Conservation (phyloP, 2,797 vertebrate species). For the Ambastaia sidthimunki region DNA sequence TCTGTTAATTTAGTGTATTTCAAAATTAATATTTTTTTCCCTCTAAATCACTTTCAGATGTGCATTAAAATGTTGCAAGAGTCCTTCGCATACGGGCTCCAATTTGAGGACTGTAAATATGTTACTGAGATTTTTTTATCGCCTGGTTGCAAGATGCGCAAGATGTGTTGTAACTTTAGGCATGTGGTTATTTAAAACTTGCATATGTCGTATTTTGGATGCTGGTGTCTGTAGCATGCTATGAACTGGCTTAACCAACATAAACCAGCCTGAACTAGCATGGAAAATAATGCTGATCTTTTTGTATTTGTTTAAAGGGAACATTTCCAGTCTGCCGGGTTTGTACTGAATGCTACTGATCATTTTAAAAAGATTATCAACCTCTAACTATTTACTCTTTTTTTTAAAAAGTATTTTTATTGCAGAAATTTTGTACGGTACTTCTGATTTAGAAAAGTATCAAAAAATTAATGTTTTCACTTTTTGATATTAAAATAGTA, state of each 20-base stretch:
- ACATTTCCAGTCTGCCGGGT: background rate
- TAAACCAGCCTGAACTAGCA: background rate
- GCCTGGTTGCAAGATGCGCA: constrained; percentile 36
- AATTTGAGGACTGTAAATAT: constrained; percentile 46
- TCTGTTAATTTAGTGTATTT: background rate
- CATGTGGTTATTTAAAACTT: constrained; percentile 17
- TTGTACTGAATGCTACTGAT: background rate
- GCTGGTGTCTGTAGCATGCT: background rate
- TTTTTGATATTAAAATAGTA: constrained; percentile 6
- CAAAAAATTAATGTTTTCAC: background rate
- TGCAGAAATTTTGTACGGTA: background rate
- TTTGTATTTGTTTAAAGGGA: background rate
- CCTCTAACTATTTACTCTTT: background rate
- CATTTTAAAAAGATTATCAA: constrained; percentile 1
- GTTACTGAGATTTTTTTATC: constrained; percentile 37
- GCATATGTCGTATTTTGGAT: background rate
- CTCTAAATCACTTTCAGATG: background rate
- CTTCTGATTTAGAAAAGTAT: background rate
- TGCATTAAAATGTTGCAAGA: constrained; percentile 25
- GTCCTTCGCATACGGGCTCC: background rate
- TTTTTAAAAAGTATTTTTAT: constrained; percentile 2
- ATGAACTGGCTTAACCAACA: background rate
- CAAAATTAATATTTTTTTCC: background rate
- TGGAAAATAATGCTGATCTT: background rate
- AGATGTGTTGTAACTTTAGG: constrained; percentile 19